Base-by-base conservation (phyloP, 2,888 invertebrate species). In the Onchidella celtica region DNA sequence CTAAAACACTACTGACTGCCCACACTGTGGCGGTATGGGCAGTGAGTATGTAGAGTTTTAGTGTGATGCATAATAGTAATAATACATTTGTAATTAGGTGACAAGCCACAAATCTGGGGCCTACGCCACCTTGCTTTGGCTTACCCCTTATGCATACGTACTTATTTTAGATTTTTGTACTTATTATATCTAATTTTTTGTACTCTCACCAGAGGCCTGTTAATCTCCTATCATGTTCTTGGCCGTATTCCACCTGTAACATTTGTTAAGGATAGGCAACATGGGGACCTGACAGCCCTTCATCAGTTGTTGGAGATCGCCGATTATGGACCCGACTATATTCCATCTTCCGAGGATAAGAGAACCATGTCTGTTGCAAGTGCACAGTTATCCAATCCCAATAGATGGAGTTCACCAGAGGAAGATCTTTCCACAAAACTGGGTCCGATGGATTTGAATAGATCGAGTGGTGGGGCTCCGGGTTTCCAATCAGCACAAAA, bases 301-400 rank as follows among this genome's bases (percentile, higher is more conserved):
- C 85, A 88, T 34, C 59, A 80, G 61, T 77, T 88, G 36, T 82
- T 90, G 17, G 79, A 83, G 76, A 47, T 36, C 6, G 89, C 88
- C 0, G 90, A 90, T 80, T 87, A 86, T 82, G 89, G 90, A 3
- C 86, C 86, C 1, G 87, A 88, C 66, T 83, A 80, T 73, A 79
- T 76, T 6, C 81, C 82, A 17, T 61, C 84, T 1, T 34, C 29
- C 1, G 47, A 40, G 29, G 29, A 14, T 6, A 32, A 32, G 24
- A 34, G 38, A 57, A 47, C 27, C 17, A 4, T 21, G 6, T 1
- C 9, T 34, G 36, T 6, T 17, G 6, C 32, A 27, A 9, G 17
- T 1, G 1, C 63, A 29, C 29, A 29, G 4, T 29, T n/a, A 21
- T 32, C 72, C 34, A 29, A 72, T 72, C 1, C 59, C 34, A 2